These are phyloP conservation scores for Saimiri boliviensis DNA, from an alignment of 2,113 vertebrate genomes.

Conservation along the genomic window DNA sequence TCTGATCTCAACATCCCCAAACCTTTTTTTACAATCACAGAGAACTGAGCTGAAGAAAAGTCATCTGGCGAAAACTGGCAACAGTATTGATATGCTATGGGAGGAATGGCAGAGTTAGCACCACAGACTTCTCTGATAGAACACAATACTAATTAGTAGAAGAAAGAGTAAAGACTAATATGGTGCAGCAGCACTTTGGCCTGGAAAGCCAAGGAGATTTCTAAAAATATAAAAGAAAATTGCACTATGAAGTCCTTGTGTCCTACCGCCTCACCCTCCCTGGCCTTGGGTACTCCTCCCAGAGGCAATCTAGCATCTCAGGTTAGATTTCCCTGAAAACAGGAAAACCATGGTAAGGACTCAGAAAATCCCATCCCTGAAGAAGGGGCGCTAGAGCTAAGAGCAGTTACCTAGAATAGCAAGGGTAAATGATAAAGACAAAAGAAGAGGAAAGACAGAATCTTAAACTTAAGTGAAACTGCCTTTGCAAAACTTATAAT, in stretches of 20 bases:
- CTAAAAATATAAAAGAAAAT: not conserved
- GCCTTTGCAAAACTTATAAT: too few species aligned
- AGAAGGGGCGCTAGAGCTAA: not conserved
- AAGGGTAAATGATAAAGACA: not conserved
- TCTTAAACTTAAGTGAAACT: not conserved
- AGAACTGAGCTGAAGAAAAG: slow-evolving; percentile 35
- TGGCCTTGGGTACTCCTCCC: not conserved
- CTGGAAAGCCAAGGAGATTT: not conserved
- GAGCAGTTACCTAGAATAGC: not conserved
- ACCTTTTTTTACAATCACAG: slow-evolving; percentile 27
- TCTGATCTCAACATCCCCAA: slow-evolving; percentile 22
- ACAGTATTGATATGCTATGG: not conserved
- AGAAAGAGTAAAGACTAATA: not conserved
- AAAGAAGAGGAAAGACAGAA: not conserved
- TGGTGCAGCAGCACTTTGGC: not conserved
- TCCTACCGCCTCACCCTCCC: not conserved
- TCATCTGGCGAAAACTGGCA: slow-evolving; percentile 14
- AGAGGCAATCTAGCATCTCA: not conserved
- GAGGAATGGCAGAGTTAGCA: not conserved
- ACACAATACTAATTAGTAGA: not conserved
- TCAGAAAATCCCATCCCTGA: not conserved
- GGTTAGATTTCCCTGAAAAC: not conserved
- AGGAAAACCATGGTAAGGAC: not conserved
- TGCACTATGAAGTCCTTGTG: not conserved
- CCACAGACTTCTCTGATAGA: not conserved